Percentiles rank a stretch among this genome's conserved stretches.
Evolutionary conservation across 2,888 invertebrate species (phyloP).

Genomic region (Patella caerulea): DNA sequence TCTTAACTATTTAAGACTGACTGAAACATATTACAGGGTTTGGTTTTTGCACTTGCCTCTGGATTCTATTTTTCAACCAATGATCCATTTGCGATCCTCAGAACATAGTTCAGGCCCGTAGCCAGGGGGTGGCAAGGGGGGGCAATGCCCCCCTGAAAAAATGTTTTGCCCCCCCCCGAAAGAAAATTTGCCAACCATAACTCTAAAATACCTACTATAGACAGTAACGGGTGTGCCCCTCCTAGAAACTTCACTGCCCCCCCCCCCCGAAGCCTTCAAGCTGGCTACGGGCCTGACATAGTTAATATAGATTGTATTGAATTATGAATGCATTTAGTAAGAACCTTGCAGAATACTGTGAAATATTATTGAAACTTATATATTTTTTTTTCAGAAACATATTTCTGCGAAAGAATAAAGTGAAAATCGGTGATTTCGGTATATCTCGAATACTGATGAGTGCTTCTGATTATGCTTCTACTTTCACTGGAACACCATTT

Average conservation of each 20-base stretch:
- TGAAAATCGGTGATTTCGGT: constrained; percentile 72
- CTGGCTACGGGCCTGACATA: no score
- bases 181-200: no score
- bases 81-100: background rate
- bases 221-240: no score
- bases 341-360: background rate
- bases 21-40: background rate
- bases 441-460: constrained; percentile 71
- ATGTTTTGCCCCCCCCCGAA: no score
- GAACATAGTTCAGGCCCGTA: no score
- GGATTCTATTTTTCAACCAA: no score
- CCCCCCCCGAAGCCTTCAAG: no score
- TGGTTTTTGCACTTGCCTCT: no score
- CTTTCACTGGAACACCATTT: constrained; percentile 72
- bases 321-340: background rate
- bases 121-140: no score
- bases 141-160: no score
- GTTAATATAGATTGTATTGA: background rate
- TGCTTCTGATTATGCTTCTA: constrained; percentile 70
- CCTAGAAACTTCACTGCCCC: no score
- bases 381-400: constrained; percentile 65
- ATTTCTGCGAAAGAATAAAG: constrained; percentile 68
- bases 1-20: background rate
- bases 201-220: no score
- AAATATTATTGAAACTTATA: background rate